Conservation (phyloP, 2,113 vertebrate genomes). For the Carlito syrichta region DNA sequence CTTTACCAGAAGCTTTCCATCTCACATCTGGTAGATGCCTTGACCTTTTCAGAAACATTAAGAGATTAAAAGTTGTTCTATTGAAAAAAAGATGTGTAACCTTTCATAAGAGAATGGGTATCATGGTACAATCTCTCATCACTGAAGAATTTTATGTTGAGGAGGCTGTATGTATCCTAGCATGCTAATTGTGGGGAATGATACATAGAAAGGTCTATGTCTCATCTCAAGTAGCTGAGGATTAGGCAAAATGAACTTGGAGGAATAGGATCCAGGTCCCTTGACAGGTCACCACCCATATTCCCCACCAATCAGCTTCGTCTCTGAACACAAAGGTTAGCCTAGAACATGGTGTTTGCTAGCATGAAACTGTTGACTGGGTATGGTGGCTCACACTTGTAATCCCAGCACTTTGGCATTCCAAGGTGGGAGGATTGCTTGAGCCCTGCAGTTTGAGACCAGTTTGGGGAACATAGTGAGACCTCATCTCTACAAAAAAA, state of each 20-base stretch:
- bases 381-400: too few species aligned
- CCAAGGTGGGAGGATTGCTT: too few species aligned
- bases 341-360: background rate
- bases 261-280: constrained; percentile 61
- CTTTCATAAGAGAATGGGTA: constrained; percentile 86
- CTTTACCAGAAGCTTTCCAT: constrained; percentile 81
- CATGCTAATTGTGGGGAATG: constrained; percentile 76
- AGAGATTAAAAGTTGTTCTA: constrained; percentile 90
- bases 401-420: too few species aligned
- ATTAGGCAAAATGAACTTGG: constrained; percentile 58
- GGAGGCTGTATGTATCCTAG: constrained; percentile 74
- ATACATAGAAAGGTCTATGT: constrained; percentile 60
- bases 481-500: too few species aligned
- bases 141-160: constrained; percentile 74
- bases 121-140: constrained; percentile 65
- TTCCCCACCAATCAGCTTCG: constrained; percentile 63
- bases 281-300: constrained; percentile 16
- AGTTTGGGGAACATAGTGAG: too few species aligned
- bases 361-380: background rate
- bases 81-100: constrained; percentile 90
- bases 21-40: constrained; percentile 85
- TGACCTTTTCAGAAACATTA: constrained; percentile 87
- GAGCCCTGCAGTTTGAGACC: too few species aligned
- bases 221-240: constrained; percentile 56
- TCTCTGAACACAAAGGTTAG: background rate